Evolutionary conservation across 2,113 vertebrate species (phyloP).

Genomic region (Pelodiscus sinensis): DNA sequence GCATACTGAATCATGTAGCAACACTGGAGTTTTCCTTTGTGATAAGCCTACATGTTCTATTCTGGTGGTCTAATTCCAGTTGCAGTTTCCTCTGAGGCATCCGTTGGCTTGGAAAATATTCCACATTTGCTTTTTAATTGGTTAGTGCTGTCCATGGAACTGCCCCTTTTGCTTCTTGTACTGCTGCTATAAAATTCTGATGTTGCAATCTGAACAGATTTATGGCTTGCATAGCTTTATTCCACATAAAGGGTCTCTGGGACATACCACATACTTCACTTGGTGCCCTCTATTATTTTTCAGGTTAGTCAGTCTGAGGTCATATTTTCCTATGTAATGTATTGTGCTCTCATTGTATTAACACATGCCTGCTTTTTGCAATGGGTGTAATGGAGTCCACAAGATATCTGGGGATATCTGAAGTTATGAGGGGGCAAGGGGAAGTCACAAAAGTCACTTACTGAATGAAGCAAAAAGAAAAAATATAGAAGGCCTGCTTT

Average conservation of each 20-base stretch:
- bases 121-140: neutral
- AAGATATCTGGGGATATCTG: neutral
- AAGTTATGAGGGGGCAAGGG: neutral
- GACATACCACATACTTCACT: neutral
- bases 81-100: neutral
- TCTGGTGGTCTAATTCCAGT: neutral
- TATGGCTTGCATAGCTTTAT: neutral
- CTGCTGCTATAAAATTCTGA: neutral
- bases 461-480: neutral
- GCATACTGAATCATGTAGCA: neutral
- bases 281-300: too few relatives aligned
- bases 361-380: too few relatives aligned
- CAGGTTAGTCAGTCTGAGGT: too few relatives aligned
- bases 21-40: neutral
- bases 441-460: neutral
- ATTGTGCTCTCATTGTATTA: too few relatives aligned
- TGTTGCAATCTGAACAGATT: neutral
- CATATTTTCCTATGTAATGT: too few relatives aligned
- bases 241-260: neutral
- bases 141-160: neutral
- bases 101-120: neutral
- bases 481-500: too few relatives aligned
- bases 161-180: neutral
- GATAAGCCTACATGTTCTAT: neutral
- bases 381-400: too few relatives aligned